Evolutionary conservation across 1,140 invertebrate species (phyloP).

Genomic region (Papilio machaon): DNA sequence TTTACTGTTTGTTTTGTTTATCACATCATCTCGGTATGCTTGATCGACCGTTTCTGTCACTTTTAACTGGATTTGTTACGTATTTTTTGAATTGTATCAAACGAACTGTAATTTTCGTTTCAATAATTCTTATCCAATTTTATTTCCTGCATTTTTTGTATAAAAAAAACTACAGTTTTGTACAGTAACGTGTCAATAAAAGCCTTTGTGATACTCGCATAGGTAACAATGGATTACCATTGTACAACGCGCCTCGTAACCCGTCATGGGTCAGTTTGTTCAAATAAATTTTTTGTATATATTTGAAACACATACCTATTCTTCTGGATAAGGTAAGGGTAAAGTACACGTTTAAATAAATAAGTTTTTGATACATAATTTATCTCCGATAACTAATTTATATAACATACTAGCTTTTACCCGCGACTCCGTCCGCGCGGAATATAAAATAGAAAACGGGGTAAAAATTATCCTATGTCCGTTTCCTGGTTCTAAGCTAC

Average conservation of each 20-base stretch:
- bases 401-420: too few relatives aligned
- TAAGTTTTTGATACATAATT: background rate
- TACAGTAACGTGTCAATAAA: background rate
- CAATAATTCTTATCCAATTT: background rate
- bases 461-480: too few relatives aligned
- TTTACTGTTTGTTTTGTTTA: too few relatives aligned
- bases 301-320: background rate
- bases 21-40: too few relatives aligned
- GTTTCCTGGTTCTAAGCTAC: too few relatives aligned
- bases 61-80: background rate
- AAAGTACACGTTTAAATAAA: background rate
- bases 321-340: too few relatives aligned
- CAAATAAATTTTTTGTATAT: background rate
- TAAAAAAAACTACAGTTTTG: background rate
- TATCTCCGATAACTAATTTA: background rate
- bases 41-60: too few relatives aligned
- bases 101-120: background rate
- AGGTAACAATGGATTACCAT: conserved; percentile 7
- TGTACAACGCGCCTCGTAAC: background rate
- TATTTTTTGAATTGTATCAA: background rate
- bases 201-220: background rate
- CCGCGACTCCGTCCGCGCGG: too few relatives aligned
- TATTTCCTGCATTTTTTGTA: background rate
- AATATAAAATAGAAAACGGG: too few relatives aligned
- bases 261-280: conserved; percentile 4